phyloP scores from a whole-genome alignment of 2,888 invertebrate species.

The Tinea trinotella region DNA sequence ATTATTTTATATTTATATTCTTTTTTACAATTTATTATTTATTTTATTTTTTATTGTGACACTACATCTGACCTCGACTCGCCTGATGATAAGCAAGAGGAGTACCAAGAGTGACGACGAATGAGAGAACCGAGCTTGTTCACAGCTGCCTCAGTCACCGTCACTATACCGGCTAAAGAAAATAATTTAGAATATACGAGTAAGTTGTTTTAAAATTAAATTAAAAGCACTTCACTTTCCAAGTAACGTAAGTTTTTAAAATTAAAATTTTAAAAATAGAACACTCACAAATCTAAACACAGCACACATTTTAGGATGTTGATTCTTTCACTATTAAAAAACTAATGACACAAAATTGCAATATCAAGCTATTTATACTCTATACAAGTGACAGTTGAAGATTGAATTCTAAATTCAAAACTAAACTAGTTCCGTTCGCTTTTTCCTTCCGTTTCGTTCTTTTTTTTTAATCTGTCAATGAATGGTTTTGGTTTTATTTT shows the following conservation, averaged over 20 bases:
- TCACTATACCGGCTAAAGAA: too few relatives aligned
- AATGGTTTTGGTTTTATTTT: background rate
- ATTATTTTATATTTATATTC: too few relatives aligned
- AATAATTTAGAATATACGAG: too few relatives aligned
- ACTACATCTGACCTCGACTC: too few relatives aligned
- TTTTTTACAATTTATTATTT: too few relatives aligned
- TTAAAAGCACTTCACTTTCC: slow-evolving; percentile 17
- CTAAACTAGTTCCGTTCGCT: slow-evolving; percentile 9
- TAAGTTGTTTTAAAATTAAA: too few relatives aligned
- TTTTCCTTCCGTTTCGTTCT: slow-evolving; percentile 1
- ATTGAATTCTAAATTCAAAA: slow-evolving; percentile 10
- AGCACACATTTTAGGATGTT: slow-evolving; percentile 51
- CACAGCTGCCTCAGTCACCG: too few relatives aligned
- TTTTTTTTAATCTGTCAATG: background rate
- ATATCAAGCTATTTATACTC: slow-evolving; percentile 41
- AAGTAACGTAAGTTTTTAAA: too few relatives aligned
- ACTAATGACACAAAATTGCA: slow-evolving; percentile 50
- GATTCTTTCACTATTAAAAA: slow-evolving; percentile 33
- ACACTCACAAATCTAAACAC: slow-evolving; percentile 54
- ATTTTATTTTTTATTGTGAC: too few relatives aligned
- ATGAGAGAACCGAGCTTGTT: too few relatives aligned
- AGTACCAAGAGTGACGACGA: too few relatives aligned
- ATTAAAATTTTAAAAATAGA: background rate
- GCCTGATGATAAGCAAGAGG: too few relatives aligned
- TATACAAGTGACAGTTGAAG: slow-evolving; percentile 18